Percentiles rank a stretch among this genome's conserved stretches.
Evolutionary conservation across 2,888 invertebrate genomes (phyloP).

Genomic region (Pediacus dermestoides): DNA sequence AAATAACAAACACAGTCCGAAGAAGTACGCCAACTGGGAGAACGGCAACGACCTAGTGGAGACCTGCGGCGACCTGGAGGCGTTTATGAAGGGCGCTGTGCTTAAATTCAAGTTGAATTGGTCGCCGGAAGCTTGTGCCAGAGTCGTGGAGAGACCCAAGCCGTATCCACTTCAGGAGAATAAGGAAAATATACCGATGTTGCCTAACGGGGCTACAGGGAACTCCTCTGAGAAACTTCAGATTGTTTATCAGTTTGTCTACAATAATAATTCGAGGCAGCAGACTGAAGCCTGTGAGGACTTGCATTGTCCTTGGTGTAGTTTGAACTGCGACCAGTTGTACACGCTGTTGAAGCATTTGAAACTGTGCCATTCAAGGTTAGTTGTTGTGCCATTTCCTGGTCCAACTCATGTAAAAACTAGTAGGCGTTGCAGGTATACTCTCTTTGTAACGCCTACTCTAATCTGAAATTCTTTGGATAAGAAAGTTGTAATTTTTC

Average conservation of each 20-base stretch:
- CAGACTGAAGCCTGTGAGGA: slow-evolving; percentile 94
- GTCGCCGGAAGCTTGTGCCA: slow-evolving; percentile 70
- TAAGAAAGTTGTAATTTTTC: too few species aligned
- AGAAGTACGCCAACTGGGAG: slow-evolving; percentile 72
- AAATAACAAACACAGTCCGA: slow-evolving; percentile 57
- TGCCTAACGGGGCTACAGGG: slow-evolving; percentile 30
- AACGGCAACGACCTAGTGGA: slow-evolving; percentile 55
- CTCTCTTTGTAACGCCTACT: too few species aligned
- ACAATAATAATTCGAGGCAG: slow-evolving; percentile 91
- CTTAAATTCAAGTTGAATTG: slow-evolving; percentile 82
- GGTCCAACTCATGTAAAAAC: too few species aligned
- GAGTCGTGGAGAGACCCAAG: slow-evolving; percentile 64
- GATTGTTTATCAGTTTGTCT: slow-evolving; percentile 93
- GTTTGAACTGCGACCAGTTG: slow-evolving; percentile 79
- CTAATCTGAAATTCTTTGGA: too few species aligned
- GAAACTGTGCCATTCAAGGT: slow-evolving; percentile 87
- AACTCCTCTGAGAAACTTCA: slow-evolving; percentile 57
- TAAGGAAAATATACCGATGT: slow-evolving; percentile 46
- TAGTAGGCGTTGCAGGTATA: too few species aligned
- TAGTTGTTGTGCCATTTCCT: too few species aligned
- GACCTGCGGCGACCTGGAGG: slow-evolving; percentile 57
- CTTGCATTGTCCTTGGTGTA: slow-evolving; percentile 95
- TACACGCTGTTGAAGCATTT: slow-evolving; percentile 91
- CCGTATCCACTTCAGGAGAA: slow-evolving; percentile 50
- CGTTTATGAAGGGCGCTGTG: slow-evolving; percentile 73